phyloP scores from a whole-genome alignment of 2,888 invertebrate species.

The Cerastis rubricosa region DNA sequence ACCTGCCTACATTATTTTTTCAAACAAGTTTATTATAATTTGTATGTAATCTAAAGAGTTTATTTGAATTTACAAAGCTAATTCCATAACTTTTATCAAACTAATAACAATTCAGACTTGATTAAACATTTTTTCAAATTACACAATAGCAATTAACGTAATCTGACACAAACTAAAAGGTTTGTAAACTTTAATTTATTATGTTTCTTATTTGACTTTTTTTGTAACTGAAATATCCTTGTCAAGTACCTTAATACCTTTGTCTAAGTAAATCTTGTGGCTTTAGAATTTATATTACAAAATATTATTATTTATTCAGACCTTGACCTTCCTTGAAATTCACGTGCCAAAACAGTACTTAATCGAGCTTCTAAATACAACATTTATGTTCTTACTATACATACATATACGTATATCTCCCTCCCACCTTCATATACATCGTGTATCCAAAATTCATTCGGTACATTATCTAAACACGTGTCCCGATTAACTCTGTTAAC shows the following conservation, averaged over 20 bases:
- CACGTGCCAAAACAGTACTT: not conserved
- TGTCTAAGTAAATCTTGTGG: not conserved
- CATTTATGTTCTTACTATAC: not conserved
- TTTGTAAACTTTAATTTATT: not conserved
- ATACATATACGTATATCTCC: not conserved
- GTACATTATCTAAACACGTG: conserved; percentile 80
- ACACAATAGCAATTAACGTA: conserved; percentile 6
- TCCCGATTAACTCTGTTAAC: conserved; percentile 81
- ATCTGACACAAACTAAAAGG: conserved; percentile 18
- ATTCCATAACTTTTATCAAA: conserved; percentile 26
- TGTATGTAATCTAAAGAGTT: not conserved
- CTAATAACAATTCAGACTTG: conserved; percentile 17
- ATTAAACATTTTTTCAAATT: conserved; percentile 18
- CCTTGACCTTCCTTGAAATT: conserved; percentile 6
- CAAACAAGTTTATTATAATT: not conserved
- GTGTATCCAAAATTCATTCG: conserved; percentile 61
- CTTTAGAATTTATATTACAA: conserved; percentile 6
- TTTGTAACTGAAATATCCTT: not conserved
- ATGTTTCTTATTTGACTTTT: not conserved
- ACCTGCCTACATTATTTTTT: not conserved
- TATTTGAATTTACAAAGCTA: conserved; percentile 11
- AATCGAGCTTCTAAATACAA: conserved; percentile 1
- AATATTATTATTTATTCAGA: conserved; percentile 16
- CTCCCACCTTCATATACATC: conserved; percentile 50
- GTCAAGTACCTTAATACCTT: not conserved